Evolutionary conservation across 2,797 vertebrate species (phyloP).

Genomic region (Lacerta agilis): DNA sequence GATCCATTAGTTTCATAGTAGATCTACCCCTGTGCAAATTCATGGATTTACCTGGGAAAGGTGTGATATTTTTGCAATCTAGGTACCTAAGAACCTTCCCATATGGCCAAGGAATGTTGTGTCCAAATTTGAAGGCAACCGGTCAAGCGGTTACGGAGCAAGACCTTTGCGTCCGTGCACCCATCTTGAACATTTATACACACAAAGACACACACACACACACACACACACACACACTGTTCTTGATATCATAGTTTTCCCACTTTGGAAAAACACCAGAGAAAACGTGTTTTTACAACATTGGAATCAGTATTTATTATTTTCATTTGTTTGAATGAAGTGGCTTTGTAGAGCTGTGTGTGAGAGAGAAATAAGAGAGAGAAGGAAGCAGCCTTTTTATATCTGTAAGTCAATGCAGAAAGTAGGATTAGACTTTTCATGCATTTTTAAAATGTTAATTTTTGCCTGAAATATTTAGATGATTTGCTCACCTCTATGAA

Average conservation of each 20-base stretch:
- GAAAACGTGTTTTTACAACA: neutral
- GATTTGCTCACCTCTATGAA: slow-evolving; percentile 71
- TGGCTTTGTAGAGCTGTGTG: slow-evolving; percentile 45
- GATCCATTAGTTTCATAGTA: too few species aligned
- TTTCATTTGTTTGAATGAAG: slow-evolving; percentile 57
- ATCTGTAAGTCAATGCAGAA: slow-evolving; percentile 54
- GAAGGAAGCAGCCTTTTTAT: slow-evolving; percentile 30
- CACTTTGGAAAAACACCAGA: neutral
- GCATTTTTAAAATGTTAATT: slow-evolving; percentile 78
- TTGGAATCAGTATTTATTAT: slow-evolving; percentile 44
- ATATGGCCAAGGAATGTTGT: too few species aligned
- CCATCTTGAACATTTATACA: too few species aligned
- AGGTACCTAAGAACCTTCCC: too few species aligned
- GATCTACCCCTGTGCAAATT: too few species aligned
- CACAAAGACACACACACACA: neutral
- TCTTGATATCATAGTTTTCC: neutral
- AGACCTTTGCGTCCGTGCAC: too few species aligned
- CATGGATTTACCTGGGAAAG: too few species aligned
- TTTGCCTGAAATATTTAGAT: slow-evolving; percentile 74
- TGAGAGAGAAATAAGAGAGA: neutral
- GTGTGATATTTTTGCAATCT: too few species aligned
- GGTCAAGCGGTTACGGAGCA: too few species aligned
- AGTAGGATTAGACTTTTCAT: slow-evolving; percentile 72
- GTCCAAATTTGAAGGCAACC: too few species aligned
- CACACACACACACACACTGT: neutral